phyloP scores from a whole-genome alignment of 2,113 vertebrate species.

The Semicossyphus pulcher region DNA sequence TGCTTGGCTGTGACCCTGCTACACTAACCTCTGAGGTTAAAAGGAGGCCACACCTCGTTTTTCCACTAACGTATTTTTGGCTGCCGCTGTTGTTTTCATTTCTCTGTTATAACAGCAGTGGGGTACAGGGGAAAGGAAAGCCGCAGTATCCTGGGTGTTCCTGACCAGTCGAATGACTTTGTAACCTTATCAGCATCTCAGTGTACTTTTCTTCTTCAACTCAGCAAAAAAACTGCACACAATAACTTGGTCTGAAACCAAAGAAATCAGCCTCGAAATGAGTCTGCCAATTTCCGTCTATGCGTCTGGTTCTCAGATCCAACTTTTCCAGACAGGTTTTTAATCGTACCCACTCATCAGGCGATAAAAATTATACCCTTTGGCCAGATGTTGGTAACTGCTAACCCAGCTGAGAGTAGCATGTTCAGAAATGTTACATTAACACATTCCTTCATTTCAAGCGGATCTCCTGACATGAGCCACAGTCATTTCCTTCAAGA shows the following conservation, averaged over 20 bases:
- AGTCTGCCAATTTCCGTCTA: neutral
- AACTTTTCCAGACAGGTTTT: constrained; percentile 18
- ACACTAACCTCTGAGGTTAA: constrained; percentile 29
- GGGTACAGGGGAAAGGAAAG: constrained; percentile 10
- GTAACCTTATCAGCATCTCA: constrained; percentile 35
- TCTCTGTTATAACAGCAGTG: constrained; percentile 22
- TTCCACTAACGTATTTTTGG: constrained; percentile 65
- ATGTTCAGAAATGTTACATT: constrained; percentile 5
- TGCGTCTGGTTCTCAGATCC: constrained; percentile 1
- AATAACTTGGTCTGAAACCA: constrained; percentile 16
- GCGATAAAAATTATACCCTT: constrained; percentile 1
- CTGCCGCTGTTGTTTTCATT: constrained; percentile 20
- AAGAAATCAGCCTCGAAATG: neutral
- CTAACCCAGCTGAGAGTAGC: constrained; percentile 14
- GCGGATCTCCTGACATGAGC: constrained; percentile 6
- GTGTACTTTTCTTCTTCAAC: constrained; percentile 12
- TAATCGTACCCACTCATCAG: constrained; percentile 18
- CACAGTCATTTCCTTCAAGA: constrained; percentile 26
- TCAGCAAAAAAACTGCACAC: constrained; percentile 7
- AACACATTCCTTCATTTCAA: constrained; percentile 32
- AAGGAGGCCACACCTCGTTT: constrained; percentile 34
- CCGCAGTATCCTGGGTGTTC: constrained; percentile 63
- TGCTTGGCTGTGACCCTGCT: constrained; percentile 8
- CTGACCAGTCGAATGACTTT: constrained; percentile 39
- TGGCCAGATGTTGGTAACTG: constrained; percentile 35